Evolutionary conservation across 2,797 vertebrate genomes (phyloP).

Genomic region (Bucorvus abyssinicus): DNA sequence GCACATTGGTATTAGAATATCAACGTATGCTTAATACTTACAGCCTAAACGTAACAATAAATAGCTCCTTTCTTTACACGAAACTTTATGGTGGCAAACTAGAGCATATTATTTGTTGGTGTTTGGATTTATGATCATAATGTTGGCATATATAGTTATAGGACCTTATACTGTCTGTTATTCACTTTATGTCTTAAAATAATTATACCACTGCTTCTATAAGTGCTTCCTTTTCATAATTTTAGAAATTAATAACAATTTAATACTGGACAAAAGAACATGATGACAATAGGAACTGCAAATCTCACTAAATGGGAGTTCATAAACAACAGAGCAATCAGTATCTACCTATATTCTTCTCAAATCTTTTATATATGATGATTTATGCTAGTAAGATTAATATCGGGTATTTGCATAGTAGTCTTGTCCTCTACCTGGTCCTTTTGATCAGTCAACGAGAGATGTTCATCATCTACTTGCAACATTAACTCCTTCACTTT

Average conservation of each 20-base stretch:
- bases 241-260: background rate
- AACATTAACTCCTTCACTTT: constrained; percentile 95
- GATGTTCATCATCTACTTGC: constrained; percentile 94
- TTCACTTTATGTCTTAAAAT: background rate
- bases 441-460: constrained; percentile 92
- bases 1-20: background rate
- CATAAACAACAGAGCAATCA: background rate
- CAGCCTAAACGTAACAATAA: background rate
- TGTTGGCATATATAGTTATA: background rate
- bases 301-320: background rate
- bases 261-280: background rate
- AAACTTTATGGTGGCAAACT: background rate
- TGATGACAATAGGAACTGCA: background rate
- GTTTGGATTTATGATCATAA: background rate
- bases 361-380: background rate
- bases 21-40: background rate
- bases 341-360: background rate
- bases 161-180: background rate
- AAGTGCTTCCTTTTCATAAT: background rate
- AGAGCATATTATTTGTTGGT: background rate
- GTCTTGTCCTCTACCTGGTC: constrained; percentile 85
- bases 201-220: background rate
- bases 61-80: background rate
- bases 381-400: background rate
- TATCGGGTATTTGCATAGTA: background rate